Evolutionary conservation across 2,888 invertebrate genomes (phyloP).

Genomic region (Andrena bicolor): DNA sequence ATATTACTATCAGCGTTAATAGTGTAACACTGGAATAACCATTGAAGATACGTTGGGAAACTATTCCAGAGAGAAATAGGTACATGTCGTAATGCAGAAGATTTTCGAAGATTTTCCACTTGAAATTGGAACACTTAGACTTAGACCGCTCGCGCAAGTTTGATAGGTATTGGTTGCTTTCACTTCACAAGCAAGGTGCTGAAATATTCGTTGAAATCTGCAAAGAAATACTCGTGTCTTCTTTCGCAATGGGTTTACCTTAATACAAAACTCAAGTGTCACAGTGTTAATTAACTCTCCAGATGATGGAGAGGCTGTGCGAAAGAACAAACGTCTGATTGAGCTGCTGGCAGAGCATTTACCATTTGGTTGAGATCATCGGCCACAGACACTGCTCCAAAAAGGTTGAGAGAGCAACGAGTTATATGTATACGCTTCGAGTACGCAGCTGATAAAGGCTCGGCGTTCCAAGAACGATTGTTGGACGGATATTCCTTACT

Average conservation of each 20-base stretch:
- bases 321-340: conserved; percentile 21
- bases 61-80: too few relatives aligned
- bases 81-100: too few relatives aligned
- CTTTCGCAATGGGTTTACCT: background rate
- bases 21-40: too few relatives aligned
- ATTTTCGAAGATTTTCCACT: too few relatives aligned
- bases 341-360: background rate
- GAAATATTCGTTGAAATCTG: too few relatives aligned
- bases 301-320: background rate
- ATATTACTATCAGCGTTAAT: too few relatives aligned
- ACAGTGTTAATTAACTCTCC: background rate
- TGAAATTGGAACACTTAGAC: too few relatives aligned
- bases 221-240: background rate
- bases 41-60: too few relatives aligned
- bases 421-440: background rate
- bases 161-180: too few relatives aligned
- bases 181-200: too few relatives aligned
- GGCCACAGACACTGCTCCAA: background rate
- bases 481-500: conserved; percentile 37
- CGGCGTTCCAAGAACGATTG: conserved; percentile 37
- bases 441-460: conserved; percentile 38
- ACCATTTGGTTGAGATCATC: conserved; percentile 23
- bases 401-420: conserved; percentile 28
- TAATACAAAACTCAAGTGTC: background rate
- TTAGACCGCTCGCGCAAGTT: too few relatives aligned